Evolutionary conservation across 2,888 invertebrate species (phyloP), one percentile per base, ranked within the genome.

Genomic region (Eumerus sabulonum): DNA sequence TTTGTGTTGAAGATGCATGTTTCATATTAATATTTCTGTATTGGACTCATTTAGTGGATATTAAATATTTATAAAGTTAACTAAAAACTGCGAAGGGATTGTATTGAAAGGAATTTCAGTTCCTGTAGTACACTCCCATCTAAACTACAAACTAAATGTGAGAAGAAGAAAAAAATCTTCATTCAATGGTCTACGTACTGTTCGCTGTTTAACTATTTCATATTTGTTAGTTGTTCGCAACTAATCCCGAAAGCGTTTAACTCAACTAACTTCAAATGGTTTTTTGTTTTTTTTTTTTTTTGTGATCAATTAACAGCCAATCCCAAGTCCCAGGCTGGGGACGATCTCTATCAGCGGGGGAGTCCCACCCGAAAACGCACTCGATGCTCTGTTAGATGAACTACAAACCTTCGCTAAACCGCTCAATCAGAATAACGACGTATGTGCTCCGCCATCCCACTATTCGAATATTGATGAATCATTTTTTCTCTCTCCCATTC

Each of bases 311-410:
- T 82, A 83, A 84, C 84, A 91, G 91, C 90, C 92, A 92, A 90
- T 91, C 91, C 90, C 91, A 90, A 90, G 90, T 90, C 90, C 91
- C 90, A 89, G 92, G 91, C 86, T 92, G 91, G 90, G 91, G 91
- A 83, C 90, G 90, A 88, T 91, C 90, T 83, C 89, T 90, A 85
- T 90, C 91, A 90, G 91, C 90, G 88, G 89, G 90, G 87, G 90
- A 90, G 83, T 87, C 88, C 87, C 89, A 87, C 89, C 95, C 92
- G 96, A 96, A 93, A 97, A 96, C 94, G 96, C 96, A 93, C 96
- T 97, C 94, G 97, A 97, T 93, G 96, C 96, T 93, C 90, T 97
- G 94, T 91, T 97, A 95, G 96, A 96, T 89, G 96, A 97, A 90
- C 92, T 96, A 83, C 96, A 96, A 90, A 96, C 96, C 36, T 96